Evolutionary conservation across 2,113 vertebrate genomes (phyloP).

Genomic region (Rhynchomys soricoides): DNA sequence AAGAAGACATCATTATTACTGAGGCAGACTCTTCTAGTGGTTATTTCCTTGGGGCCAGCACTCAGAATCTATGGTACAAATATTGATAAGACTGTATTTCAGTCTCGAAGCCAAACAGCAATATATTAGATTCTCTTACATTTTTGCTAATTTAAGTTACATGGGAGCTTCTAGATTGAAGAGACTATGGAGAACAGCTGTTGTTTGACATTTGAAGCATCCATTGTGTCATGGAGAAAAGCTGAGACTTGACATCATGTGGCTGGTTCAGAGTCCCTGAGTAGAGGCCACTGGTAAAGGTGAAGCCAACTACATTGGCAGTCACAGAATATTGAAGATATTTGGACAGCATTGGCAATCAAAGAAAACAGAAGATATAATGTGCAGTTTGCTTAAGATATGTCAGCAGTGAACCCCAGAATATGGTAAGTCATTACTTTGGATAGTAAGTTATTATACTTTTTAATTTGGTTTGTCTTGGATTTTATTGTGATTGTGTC

Average conservation of each 20-base stretch:
- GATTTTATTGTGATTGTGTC: neutral
- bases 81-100: neutral
- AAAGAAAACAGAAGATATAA: neutral
- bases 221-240: neutral
- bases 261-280: neutral
- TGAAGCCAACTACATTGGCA: neutral
- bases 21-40: neutral
- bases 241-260: neutral
- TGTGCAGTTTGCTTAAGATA: neutral
- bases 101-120: neutral
- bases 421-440: neutral
- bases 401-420: neutral
- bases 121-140: neutral
- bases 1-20: neutral
- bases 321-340: neutral
- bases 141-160: neutral
- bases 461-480: neutral
- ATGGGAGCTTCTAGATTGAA: neutral
- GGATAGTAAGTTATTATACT: neutral
- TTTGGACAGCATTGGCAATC: neutral
- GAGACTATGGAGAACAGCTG: neutral
- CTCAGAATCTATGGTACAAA: neutral
- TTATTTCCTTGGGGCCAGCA: neutral
- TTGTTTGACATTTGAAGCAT: neutral
- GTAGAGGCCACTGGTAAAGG: neutral